Evolutionary conservation across 2,113 vertebrate species (phyloP).

Genomic region (Malurus elegans): DNA sequence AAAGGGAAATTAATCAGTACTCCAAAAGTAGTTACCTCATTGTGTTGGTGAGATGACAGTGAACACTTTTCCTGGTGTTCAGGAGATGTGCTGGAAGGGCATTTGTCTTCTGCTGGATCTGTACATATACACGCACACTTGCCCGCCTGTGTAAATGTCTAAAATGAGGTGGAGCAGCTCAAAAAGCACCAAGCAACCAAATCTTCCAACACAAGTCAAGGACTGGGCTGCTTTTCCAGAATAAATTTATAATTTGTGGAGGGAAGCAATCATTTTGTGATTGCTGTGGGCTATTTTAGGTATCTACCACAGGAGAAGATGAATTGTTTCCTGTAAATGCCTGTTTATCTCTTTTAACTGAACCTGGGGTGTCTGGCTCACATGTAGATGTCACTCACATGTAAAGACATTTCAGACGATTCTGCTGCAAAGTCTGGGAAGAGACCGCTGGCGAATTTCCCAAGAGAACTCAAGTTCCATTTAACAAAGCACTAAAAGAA

Average conservation of each 20-base stretch:
- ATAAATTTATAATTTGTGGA: conserved; percentile 22
- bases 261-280: conserved; percentile 1
- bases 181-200: background rate
- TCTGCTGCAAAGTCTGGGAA: background rate
- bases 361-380: conserved; percentile 36
- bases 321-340: conserved; percentile 54
- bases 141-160: background rate
- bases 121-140: background rate
- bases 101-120: background rate
- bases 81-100: background rate
- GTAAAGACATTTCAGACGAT: background rate
- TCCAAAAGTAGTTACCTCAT: background rate
- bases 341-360: conserved; percentile 41
- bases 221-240: background rate
- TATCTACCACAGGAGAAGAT: conserved; percentile 29
- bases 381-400: conserved; percentile 36
- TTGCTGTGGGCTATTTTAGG: conserved; percentile 34
- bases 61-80: background rate
- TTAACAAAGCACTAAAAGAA: background rate
- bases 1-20: background rate
- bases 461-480: background rate
- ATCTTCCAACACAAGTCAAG: background rate
- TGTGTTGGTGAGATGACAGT: background rate
- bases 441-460: background rate
- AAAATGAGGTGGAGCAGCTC: background rate